Conservation (phyloP, 2,113 vertebrate species). For the Proterorhinus semilunaris region DNA sequence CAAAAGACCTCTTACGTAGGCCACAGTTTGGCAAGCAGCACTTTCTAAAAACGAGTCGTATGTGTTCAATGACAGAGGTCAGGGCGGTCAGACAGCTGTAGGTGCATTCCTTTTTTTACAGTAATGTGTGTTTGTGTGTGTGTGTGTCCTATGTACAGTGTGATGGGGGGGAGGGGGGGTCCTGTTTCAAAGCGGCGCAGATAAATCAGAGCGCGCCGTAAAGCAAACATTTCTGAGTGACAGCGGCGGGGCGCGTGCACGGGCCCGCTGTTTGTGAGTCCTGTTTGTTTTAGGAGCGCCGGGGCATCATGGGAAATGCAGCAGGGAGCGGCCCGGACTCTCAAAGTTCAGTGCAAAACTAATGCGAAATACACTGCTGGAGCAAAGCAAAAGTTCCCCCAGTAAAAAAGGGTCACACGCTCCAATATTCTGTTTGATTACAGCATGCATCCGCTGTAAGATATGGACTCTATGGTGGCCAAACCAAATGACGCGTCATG, state of each 20-base stretch:
- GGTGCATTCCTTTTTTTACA: slow-evolving; percentile 48
- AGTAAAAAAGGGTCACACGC: too few relatives aligned
- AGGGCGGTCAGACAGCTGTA: slow-evolving; percentile 39
- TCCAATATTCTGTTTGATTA: too few relatives aligned
- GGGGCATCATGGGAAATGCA: slow-evolving; percentile 60
- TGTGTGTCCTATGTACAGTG: not conserved
- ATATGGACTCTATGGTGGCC: too few relatives aligned
- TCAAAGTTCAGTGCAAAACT: not conserved
- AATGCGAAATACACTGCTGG: too few relatives aligned
- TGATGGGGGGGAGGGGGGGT: not conserved
- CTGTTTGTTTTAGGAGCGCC: slow-evolving; percentile 52
- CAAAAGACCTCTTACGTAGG: not conserved
- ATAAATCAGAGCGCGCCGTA: slow-evolving; percentile 56
- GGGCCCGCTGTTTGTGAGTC: slow-evolving; percentile 44
- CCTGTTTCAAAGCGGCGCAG: slow-evolving; percentile 43
- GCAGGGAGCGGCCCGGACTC: slow-evolving; percentile 38
- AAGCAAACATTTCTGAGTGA: slow-evolving; percentile 70
- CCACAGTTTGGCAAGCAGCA: not conserved
- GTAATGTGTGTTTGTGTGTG: not conserved
- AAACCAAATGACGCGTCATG: too few relatives aligned
- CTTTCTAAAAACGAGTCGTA: slow-evolving; percentile 20
- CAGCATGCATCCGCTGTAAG: too few relatives aligned
- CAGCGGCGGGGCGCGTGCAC: slow-evolving; percentile 49
- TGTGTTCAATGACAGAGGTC: slow-evolving; percentile 15
- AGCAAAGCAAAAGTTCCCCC: too few relatives aligned